Percentiles rank a stretch among this genome's conserved stretches.
Evolutionary conservation across 2,113 vertebrate species (phyloP).

Genomic region (Atlantisia rogersi): DNA sequence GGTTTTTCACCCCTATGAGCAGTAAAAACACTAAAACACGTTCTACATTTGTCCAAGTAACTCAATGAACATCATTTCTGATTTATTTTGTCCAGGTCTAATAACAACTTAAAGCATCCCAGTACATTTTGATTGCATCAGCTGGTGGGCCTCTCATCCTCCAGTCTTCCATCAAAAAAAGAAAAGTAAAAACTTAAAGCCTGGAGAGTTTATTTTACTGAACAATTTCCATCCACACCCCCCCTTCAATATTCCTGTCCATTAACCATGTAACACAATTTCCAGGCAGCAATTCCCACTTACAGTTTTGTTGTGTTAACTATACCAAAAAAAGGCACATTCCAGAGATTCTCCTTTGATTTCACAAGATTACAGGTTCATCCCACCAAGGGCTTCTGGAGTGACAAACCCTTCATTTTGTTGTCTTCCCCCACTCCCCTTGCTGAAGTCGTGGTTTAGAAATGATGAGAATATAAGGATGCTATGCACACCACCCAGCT

Average conservation of each 20-base stretch:
- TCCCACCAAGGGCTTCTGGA: not conserved
- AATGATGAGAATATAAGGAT: not conserved
- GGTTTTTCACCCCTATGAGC: not conserved
- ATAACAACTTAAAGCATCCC: not conserved
- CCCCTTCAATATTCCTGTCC: not conserved
- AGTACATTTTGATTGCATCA: not conserved
- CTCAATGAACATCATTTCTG: accelerated
- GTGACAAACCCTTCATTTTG: not conserved
- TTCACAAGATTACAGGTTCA: not conserved
- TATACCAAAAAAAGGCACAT: not conserved
- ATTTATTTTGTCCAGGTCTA: not conserved
- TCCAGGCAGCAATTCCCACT: not conserved
- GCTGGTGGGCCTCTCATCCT: not conserved
- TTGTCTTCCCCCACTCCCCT: not conserved
- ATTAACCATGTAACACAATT: not conserved
- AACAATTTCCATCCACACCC: not conserved
- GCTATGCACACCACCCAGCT: not conserved
- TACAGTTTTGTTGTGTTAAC: not conserved
- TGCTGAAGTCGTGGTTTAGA: not conserved
- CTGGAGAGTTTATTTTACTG: not conserved
- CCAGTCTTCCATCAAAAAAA: not conserved
- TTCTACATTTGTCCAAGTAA: not conserved
- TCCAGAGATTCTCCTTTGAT: not conserved
- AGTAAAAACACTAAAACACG: not conserved
- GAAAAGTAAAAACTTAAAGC: not conserved